phyloP scores from a whole-genome alignment of 1,140 invertebrate genomes.

The Dinothrombium tinctorium region DNA sequence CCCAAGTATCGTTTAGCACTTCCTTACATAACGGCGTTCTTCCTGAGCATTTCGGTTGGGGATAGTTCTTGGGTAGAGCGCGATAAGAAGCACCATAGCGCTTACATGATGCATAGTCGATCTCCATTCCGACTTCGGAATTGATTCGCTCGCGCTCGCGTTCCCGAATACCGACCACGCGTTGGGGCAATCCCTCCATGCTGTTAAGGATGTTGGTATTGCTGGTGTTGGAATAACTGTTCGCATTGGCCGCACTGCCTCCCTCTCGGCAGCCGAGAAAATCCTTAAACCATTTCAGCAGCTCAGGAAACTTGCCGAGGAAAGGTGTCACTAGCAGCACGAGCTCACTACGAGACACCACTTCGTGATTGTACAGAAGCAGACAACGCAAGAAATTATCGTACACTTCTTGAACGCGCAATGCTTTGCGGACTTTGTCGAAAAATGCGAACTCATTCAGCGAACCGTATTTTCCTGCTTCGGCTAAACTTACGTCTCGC shows the following conservation, averaged over 20 bases:
- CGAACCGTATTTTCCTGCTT: constrained; percentile 70
- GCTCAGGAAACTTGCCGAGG: constrained; percentile 49
- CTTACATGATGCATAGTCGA: constrained; percentile 77
- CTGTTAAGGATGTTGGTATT: background rate
- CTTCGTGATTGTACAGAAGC: constrained; percentile 73
- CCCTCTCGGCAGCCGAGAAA: constrained; percentile 43
- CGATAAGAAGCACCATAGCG: constrained; percentile 88
- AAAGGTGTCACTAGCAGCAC: constrained; percentile 66
- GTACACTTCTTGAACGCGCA: constrained; percentile 63
- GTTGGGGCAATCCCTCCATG: constrained; percentile 7
- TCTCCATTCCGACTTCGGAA: constrained; percentile 9
- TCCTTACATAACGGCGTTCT: constrained; percentile 55
- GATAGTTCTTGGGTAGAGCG: constrained; percentile 55
- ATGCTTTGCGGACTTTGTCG: constrained; percentile 66
- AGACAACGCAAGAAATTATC: constrained; percentile 90
- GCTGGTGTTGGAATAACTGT: background rate
- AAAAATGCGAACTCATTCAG: constrained; percentile 85
- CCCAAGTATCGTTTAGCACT: constrained; percentile 92
- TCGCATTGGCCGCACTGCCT: background rate
- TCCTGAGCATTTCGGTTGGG: constrained; percentile 69
- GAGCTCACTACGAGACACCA: constrained; percentile 68
- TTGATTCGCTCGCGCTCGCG: constrained; percentile 7
- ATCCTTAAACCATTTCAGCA: constrained; percentile 83
- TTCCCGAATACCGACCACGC: constrained; percentile 6
- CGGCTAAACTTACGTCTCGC: constrained; percentile 30